Percentiles rank a stretch among this genome's conserved stretches.
phyloP scores from a whole-genome alignment of 2,888 invertebrate genomes.

The Temnothorax unifasciatus region DNA sequence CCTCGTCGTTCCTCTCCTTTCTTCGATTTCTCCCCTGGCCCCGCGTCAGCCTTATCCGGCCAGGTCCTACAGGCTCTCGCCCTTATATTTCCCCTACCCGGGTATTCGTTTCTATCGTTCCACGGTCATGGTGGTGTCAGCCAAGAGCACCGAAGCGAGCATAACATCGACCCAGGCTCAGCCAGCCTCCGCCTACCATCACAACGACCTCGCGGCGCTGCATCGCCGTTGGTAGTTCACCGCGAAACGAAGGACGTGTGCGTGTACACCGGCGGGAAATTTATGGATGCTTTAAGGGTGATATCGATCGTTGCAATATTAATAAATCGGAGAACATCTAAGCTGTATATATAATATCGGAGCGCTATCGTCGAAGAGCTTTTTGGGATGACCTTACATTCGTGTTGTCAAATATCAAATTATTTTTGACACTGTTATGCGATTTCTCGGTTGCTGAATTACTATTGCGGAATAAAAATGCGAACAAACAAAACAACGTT shows the following conservation, averaged over 20 bases:
- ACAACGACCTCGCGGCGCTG: slow-evolving; percentile 64
- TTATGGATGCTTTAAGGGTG: slow-evolving; percentile 65
- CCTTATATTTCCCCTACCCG: slow-evolving; percentile 66
- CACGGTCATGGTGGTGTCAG: slow-evolving; percentile 59
- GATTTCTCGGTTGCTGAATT: background rate
- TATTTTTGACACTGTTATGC: background rate
- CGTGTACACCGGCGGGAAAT: slow-evolving; percentile 55
- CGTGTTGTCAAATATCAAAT: background rate
- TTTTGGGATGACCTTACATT: background rate
- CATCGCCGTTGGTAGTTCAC: slow-evolving; percentile 64
- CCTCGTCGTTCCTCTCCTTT: slow-evolving; percentile 51
- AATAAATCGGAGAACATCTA: slow-evolving; percentile 70
- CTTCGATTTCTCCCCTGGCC: slow-evolving; percentile 46
- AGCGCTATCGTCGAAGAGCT: slow-evolving; percentile 10
- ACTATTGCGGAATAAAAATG: background rate
- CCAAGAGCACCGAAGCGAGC: slow-evolving; percentile 69
- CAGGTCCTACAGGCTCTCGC: slow-evolving; percentile 66
- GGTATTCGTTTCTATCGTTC: slow-evolving; percentile 55
- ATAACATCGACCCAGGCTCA: slow-evolving; percentile 79
- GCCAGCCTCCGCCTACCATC: slow-evolving; percentile 72
- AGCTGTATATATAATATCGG: slow-evolving; percentile 37
- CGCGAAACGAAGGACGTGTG: slow-evolving; percentile 51
- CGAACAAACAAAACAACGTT: background rate
- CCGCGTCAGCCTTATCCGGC: slow-evolving; percentile 36
- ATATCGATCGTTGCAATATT: slow-evolving; percentile 76